Conservation (phyloP, 2,113 vertebrate genomes). For the Fukomys damarensis region DNA sequence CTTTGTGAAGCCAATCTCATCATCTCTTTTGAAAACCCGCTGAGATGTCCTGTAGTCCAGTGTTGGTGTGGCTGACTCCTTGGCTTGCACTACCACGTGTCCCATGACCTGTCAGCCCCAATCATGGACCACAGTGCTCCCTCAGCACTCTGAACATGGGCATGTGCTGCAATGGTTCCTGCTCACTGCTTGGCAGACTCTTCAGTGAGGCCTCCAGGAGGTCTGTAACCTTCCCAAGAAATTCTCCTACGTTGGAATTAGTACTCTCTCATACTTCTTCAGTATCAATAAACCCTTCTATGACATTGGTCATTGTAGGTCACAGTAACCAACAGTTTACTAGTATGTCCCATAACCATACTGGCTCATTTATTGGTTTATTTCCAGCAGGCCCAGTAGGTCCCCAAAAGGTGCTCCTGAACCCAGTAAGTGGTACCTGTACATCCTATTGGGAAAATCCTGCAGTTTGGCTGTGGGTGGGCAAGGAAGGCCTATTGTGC, state of each 20-base stretch:
- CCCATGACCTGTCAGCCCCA: neutral
- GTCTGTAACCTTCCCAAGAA: neutral
- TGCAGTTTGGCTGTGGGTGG: neutral
- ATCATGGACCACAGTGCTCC: neutral
- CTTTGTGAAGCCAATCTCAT: neutral
- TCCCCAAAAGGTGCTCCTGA: constrained; percentile 9
- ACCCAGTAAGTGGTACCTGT: neutral
- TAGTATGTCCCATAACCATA: neutral
- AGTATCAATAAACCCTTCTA: neutral
- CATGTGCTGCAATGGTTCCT: neutral
- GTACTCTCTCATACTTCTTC: neutral
- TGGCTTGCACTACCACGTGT: neutral
- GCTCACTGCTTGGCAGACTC: neutral
- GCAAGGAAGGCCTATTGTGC: neutral
- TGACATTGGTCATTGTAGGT: neutral
- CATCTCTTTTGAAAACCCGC: neutral
- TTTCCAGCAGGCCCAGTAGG: neutral
- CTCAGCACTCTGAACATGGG: neutral
- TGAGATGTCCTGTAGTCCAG: neutral
- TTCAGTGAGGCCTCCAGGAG: neutral
- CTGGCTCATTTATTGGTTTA: neutral
- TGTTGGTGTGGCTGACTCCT: neutral
- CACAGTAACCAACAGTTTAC: neutral
- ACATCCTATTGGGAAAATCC: constrained; percentile 17
- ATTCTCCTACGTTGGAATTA: neutral